Conservation (phyloP, 1,140 invertebrate genomes). For the Drosophila fuyamai region DNA sequence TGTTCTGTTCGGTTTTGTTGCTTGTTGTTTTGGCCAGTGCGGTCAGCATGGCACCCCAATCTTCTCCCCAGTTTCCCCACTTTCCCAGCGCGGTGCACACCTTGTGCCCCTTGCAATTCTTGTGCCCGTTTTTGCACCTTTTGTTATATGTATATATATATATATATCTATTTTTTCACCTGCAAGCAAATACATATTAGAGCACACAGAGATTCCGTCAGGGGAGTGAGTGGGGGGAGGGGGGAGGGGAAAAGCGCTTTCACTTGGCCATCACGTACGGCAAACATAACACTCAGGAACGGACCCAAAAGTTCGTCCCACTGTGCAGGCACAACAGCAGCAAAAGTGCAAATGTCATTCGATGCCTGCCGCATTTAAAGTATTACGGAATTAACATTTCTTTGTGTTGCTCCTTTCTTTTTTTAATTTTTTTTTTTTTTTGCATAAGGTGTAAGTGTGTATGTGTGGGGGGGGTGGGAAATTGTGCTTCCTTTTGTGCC, state of each 20-base stretch:
- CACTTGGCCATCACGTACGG: conserved; percentile 70
- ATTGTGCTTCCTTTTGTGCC: conserved; percentile 82
- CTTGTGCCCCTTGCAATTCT: conserved; percentile 57
- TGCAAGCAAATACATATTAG: conserved; percentile 67
- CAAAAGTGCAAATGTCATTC: conserved; percentile 83
- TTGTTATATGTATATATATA: conserved; percentile 43
- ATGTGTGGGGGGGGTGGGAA: conserved; percentile 64
- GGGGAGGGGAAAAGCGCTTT: conserved; percentile 50
- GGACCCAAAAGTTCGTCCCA: conserved; percentile 48
- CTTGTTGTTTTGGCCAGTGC: conserved; percentile 57
- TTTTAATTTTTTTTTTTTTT: background rate
- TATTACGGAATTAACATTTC: conserved; percentile 83
- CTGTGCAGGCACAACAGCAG: conserved; percentile 71
- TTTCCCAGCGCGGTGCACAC: background rate
- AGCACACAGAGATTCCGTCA: conserved; percentile 31
- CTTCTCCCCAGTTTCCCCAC: conserved; percentile 3
- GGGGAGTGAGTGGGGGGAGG: conserved; percentile 1
- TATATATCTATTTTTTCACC: conserved; percentile 12
- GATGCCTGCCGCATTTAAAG: conserved; percentile 82
- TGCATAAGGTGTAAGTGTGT: conserved; percentile 21
- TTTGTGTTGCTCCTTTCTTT: conserved; percentile 60
- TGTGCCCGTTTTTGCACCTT: conserved; percentile 77
- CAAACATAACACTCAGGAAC: conserved; percentile 34
- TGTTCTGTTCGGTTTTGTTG: conserved; percentile 20
- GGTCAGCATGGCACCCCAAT: conserved; percentile 48